A percentile compares a stretch with the other conserved stretches of the same genome.
Conservation (phyloP, 2,113 vertebrate genomes). For the Dunckerocampus dactyliophorus region DNA sequence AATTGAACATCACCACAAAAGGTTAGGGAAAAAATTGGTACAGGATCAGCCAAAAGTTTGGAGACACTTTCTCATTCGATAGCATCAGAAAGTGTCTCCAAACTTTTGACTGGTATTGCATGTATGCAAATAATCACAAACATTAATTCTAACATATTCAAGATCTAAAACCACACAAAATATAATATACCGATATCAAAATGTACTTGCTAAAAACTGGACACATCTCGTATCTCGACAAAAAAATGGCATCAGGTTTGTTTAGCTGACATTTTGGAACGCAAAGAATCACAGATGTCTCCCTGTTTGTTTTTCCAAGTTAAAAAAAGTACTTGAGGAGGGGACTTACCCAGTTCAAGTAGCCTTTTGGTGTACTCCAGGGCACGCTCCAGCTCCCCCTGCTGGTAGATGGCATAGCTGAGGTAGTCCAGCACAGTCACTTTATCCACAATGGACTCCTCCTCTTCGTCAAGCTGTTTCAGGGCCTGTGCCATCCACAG, state of each 20-base stretch:
- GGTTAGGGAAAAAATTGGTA: too few species aligned
- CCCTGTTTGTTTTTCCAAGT: not conserved
- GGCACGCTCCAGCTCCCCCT: slow-evolving; percentile 69
- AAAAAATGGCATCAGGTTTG: not conserved
- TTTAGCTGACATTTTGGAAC: not conserved
- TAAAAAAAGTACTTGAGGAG: not conserved
- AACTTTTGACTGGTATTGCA: not conserved
- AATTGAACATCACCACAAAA: slow-evolving; percentile 11
- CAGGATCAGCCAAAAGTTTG: not conserved
- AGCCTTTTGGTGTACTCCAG: slow-evolving; percentile 86
- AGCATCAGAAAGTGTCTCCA: too few species aligned
- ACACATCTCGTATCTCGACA: not conserved
- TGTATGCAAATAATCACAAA: not conserved
- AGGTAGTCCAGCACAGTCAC: slow-evolving; percentile 80
- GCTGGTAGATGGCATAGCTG: slow-evolving; percentile 76
- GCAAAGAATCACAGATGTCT: not conserved
- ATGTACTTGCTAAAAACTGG: not conserved
- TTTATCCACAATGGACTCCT: slow-evolving; percentile 85
- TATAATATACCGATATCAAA: not conserved
- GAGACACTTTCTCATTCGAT: not conserved
- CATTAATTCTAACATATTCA: not conserved
- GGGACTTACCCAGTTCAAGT: slow-evolving; percentile 83
- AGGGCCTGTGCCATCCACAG: slow-evolving; percentile 97
- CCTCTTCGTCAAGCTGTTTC: slow-evolving; percentile 84
- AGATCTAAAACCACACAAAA: not conserved